Conservation (phyloP, 2,888 invertebrate species). For the Ophion obscuratus region DNA sequence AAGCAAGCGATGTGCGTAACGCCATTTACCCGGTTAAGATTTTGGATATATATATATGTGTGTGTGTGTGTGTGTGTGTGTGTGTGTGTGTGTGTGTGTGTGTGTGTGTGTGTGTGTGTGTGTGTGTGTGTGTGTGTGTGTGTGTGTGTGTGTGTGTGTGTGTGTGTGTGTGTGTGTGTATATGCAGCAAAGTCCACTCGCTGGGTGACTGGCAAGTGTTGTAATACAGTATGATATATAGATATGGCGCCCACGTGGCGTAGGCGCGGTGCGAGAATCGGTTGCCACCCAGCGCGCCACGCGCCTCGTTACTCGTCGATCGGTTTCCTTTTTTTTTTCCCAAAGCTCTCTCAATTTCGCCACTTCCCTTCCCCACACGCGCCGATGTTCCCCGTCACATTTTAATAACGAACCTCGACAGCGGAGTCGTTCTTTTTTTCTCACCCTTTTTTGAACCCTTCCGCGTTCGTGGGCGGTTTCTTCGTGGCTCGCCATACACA, state of each 20-base stretch:
- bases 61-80: too few relatives aligned
- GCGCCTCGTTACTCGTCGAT: constrained; percentile 81
- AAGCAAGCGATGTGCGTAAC: constrained; percentile 74
- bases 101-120: too few relatives aligned
- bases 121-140: too few relatives aligned
- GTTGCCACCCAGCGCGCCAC: constrained; percentile 79
- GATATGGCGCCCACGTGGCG: constrained; percentile 63
- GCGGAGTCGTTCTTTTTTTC: constrained; percentile 33
- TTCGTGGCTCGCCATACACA: too few relatives aligned
- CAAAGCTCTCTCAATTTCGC: constrained; percentile 51
- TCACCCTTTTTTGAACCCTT: constrained; percentile 18
- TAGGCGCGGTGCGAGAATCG: constrained; percentile 80
- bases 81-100: too few relatives aligned
- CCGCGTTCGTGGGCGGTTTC: not conserved
- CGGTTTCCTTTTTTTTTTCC: constrained; percentile 68
- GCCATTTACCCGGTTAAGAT: constrained; percentile 80
- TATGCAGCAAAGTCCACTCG: not conserved
- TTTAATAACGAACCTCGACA: constrained; percentile 76
- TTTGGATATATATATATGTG: constrained; percentile 21
- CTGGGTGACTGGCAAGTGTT: constrained; percentile 48
- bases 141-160: too few relatives aligned
- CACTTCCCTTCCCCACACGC: constrained; percentile 50
- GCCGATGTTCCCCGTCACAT: constrained; percentile 71
- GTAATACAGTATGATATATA: constrained; percentile 16
- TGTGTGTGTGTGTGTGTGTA: too few relatives aligned